These are phyloP conservation scores for Drosophila varians DNA, from an alignment of 1,140 invertebrate genomes.

Conservation along the genomic window DNA sequence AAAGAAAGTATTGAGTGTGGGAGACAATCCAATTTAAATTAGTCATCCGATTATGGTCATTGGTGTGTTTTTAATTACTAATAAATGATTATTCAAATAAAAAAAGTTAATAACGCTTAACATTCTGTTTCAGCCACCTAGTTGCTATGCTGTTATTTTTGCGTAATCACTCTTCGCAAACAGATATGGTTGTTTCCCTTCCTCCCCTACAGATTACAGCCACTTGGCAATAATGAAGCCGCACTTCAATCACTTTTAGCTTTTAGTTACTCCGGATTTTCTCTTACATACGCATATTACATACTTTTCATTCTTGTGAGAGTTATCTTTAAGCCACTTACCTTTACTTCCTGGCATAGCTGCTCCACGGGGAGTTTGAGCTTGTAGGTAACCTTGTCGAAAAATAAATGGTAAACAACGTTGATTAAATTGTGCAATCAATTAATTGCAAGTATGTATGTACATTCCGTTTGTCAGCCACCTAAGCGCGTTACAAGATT, in stretches of 20 bases:
- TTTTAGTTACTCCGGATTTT: conserved; percentile 13
- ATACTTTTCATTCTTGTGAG: background rate
- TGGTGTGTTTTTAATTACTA: background rate
- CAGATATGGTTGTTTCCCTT: background rate
- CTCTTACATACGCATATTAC: background rate
- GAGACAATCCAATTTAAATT: background rate
- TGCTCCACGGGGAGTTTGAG: conserved; percentile 93
- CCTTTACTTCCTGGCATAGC: conserved; percentile 93
- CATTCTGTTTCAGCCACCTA: background rate
- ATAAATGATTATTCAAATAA: background rate
- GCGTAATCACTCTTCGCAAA: background rate
- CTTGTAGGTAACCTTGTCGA: conserved; percentile 84
- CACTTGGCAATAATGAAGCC: background rate
- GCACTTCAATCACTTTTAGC: conserved; percentile 5
- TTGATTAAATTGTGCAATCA: conserved; percentile 49
- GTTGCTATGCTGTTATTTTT: conserved; percentile 13
- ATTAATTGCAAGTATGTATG: conserved; percentile 25
- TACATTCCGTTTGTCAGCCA: background rate
- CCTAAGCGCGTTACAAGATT: background rate
- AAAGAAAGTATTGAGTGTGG: background rate
- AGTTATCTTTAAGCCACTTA: conserved; percentile 84
- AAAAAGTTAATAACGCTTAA: no score
- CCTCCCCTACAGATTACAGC: background rate
- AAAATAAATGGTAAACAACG: conserved; percentile 33
- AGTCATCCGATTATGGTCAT: background rate